Base-by-base conservation (phyloP, 2,797 vertebrate genomes). In the Catharus ustulatus region DNA sequence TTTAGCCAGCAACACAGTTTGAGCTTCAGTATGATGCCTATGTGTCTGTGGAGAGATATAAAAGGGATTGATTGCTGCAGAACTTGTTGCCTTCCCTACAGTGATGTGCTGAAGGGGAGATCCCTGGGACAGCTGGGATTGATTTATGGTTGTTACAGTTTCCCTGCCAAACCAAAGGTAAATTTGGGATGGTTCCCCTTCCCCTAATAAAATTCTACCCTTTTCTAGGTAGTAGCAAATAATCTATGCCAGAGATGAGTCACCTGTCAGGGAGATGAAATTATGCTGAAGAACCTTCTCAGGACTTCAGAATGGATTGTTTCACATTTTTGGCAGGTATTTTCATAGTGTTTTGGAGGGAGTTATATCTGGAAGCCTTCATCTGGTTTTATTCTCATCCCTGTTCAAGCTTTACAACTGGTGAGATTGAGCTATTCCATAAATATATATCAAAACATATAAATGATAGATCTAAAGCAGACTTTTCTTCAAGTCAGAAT, bases 31-130 rank as follows among this genome's bases (percentile, higher is more conserved):
- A 71, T 71, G 75, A 89, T 84, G 57, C 16, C 74, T 92, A 36
- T 69, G 27, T 77, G 67, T 95, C 90, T 92, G 57, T 61, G 54
- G 81, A 96, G 87, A 83, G 59, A 57, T 36, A 89, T 93, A 95
- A 94, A 95, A 84, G 36, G 64, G 43, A 95, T 77, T 93, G 94
- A 97, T 90, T 90, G 88, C 81, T 67, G 32, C 59, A 87, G 84
- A 94, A 95, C 86, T 93, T 94, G 80, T 91, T 95, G 86, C 74
- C 88, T 94, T 95, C 80, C 80, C 90, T 58, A 61, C 64, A 89
- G 68, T 87, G 63, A 82, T 79, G 57, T 61, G 75, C 67, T 89
- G 75, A 90, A 93, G 52, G 27, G 57, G 57, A 82, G 78, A 90
- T 82, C 76, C 80, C 71, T 90, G 80, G 59, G 86, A 69, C 90